Base-by-base conservation (phyloP, 2,888 invertebrate genomes). In the Teinopalpus imperialis region DNA sequence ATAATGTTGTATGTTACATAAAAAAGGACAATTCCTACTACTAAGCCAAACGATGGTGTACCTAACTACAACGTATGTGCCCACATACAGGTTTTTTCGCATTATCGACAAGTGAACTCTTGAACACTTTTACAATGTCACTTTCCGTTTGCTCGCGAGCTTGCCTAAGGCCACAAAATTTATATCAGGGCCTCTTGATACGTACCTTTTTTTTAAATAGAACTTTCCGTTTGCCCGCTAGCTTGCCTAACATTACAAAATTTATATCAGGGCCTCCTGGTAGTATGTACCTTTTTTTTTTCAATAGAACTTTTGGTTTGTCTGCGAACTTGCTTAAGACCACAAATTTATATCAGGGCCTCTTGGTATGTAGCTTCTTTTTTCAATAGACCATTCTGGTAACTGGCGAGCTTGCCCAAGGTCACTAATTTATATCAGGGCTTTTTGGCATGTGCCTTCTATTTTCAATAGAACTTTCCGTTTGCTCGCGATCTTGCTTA, bases 61-160 rank as follows among this genome's bases (percentile, higher is more conserved):
- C 21, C 12, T 34, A 34, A 1, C 2, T 5, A 26, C 2, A 14
- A 12, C 36, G 35, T 47, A 35, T 47, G 46, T 41, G 24, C 41
- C 16, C 41, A 36, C 30, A 31, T 47, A 42, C 48, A 34, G 43
- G 42, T 48, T 40, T 50, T 51, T 51, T 54, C 45, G 49, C 47
- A 53, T 56, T 59, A 60, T 56, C 56, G 59, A 54, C 57, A 56
- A 54, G 52, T 57, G 57, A 57, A 57, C 57, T 60, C 57, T 57
- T 57, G 57, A 52, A 46, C 34, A 41, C 50, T 52, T 46, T 51
- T 56, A 51, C 53, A 51, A 47, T 47, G 46, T 47, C 46, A 47
- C 41, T 41, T 35, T 40, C 40, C 21, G 35, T 27, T 32, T 13
- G 40, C 29, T 36, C 36, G 23, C 12, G 36, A 37, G 43, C 36